A percentile compares a stretch with the other conserved stretches of the same genome.
These are phyloP conservation scores for Pristiophorus japonicus DNA, from an alignment of 2,113 vertebrate species.

Conservation along the genomic window DNA sequence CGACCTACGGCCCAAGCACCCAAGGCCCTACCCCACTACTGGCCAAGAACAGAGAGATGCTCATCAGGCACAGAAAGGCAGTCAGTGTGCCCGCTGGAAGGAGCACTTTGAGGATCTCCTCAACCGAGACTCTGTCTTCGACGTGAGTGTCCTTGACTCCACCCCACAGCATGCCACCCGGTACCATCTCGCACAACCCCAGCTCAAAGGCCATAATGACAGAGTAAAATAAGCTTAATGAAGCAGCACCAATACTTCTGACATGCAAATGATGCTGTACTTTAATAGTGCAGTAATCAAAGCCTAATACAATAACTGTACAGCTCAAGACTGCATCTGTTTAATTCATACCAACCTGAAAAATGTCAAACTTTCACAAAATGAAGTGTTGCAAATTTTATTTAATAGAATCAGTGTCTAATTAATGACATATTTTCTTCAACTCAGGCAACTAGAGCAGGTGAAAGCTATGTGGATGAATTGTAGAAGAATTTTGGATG, in stretches of 20 bases:
- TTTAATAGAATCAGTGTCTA: not conserved
- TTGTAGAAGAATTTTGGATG: not conserved
- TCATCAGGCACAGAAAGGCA: no score
- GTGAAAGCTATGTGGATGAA: not conserved
- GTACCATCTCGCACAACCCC: no score
- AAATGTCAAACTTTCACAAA: not conserved
- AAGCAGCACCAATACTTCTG: not conserved
- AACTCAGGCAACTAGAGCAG: not conserved
- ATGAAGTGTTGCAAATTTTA: not conserved
- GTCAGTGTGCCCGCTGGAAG: no score
- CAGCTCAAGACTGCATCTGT: not conserved
- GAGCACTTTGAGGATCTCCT: no score
- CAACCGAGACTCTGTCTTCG: no score
- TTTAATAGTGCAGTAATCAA: not conserved
- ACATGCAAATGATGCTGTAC: not conserved
- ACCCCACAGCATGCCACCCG: no score
- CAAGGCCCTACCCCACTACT: no score
- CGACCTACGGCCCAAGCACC: no score
- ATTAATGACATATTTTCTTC: not conserved
- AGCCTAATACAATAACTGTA: not conserved
- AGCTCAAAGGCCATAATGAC: constrained; percentile 6
- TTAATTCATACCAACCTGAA: not conserved
- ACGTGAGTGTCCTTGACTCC: no score
- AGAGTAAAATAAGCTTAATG: constrained; percentile 10
- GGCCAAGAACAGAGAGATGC: no score